phyloP scores from a whole-genome alignment of 2,888 invertebrate species.

The Apocheima hispidaria region DNA sequence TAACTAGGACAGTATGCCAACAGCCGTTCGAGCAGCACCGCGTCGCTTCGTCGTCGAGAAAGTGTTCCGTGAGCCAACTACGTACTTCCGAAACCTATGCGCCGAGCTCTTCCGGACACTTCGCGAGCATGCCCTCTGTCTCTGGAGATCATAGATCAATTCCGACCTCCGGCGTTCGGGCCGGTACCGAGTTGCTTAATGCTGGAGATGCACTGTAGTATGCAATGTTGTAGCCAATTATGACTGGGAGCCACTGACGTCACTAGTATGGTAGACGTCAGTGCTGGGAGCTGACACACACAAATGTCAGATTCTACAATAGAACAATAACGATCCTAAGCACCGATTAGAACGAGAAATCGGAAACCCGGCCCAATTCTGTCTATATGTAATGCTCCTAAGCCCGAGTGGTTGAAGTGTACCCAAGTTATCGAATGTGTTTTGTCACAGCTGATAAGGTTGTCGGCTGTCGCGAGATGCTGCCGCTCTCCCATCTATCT shows the following conservation, averaged over 20 bases:
- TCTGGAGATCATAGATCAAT: too few relatives aligned
- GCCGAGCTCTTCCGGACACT: constrained; percentile 19
- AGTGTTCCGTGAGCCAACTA: too few relatives aligned
- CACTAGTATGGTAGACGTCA: too few relatives aligned
- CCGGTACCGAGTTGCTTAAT: too few relatives aligned
- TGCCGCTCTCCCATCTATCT: constrained; percentile 26
- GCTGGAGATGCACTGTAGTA: too few relatives aligned
- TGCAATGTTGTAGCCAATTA: too few relatives aligned
- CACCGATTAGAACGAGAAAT: neutral
- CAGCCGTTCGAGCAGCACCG: neutral
- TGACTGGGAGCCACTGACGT: too few relatives aligned
- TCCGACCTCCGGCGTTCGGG: too few relatives aligned
- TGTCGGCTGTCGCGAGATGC: constrained; percentile 16
- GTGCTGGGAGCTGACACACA: neutral
- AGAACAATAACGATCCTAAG: neutral
- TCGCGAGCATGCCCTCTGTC: too few relatives aligned
- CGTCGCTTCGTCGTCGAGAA: neutral
- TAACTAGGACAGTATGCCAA: constrained; percentile 17
- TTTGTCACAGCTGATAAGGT: constrained; percentile 33
- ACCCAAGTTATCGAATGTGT: constrained; percentile 23
- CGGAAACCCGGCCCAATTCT: neutral
- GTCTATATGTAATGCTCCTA: neutral
- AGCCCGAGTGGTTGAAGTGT: constrained; percentile 2
- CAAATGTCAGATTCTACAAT: neutral
- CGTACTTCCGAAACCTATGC: too few relatives aligned